Conservation (phyloP, 2,888 invertebrate species). For the Ectemnius cavifrons region DNA sequence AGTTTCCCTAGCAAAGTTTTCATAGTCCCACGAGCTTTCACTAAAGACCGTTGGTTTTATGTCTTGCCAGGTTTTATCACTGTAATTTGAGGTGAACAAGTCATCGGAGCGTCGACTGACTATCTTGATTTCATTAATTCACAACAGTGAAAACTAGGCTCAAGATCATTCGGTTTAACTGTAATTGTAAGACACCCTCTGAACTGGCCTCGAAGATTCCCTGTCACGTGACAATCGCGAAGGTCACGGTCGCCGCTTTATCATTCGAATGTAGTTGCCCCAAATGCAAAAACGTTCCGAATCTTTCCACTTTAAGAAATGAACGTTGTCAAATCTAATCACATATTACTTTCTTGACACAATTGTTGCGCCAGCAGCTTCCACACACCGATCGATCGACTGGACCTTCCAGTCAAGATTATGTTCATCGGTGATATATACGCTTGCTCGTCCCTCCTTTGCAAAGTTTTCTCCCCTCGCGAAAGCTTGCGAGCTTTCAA, state of each 20-base stretch:
- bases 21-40: no score
- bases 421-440: not conserved
- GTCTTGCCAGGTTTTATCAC: no score
- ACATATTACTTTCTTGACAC: not conserved
- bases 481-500: not conserved
- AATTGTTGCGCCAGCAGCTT: constrained; percentile 20
- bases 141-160: no score
- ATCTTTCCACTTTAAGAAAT: not conserved
- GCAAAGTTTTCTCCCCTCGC: not conserved
- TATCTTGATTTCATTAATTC: no score
- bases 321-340: not conserved
- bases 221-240: constrained; percentile 41
- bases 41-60: no score
- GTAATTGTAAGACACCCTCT: not conserved
- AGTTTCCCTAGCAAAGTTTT: no score
- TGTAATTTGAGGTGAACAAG: no score
- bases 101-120: no score
- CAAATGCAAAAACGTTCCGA: not conserved
- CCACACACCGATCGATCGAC: constrained; percentile 27
- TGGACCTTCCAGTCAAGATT: not conserved
- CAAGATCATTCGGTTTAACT: constrained; percentile 20
- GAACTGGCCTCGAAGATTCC: constrained; percentile 15
- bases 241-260: constrained; percentile 45
- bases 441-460: not conserved
- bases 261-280: not conserved